These are phyloP conservation scores for Tetragnatha versicolor DNA, from an alignment of 1,140 invertebrate species.

Conservation along the genomic window DNA sequence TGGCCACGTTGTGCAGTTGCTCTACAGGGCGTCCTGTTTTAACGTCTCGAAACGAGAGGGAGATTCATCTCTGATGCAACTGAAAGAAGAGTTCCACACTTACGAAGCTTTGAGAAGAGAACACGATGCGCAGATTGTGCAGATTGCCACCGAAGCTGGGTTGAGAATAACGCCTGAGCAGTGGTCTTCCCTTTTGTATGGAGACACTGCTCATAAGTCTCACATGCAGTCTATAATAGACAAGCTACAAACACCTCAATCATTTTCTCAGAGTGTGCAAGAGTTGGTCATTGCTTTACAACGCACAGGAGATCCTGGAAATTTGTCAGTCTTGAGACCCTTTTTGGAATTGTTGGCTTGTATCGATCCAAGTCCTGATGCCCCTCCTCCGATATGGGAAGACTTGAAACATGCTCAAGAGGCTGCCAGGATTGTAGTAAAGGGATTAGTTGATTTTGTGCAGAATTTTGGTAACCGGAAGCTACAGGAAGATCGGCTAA, in stretches of 20 bases:
- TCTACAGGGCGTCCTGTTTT: slow-evolving; percentile 98
- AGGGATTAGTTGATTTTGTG: slow-evolving; percentile 84
- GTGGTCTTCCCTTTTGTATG: slow-evolving; percentile 96
- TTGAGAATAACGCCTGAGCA: slow-evolving; percentile 96
- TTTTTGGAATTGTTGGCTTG: slow-evolving; percentile 85
- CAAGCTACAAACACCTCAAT: slow-evolving; percentile 88
- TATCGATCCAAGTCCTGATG: slow-evolving; percentile 82
- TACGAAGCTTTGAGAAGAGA: slow-evolving; percentile 92
- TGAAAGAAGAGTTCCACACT: slow-evolving; percentile 96
- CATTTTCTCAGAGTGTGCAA: slow-evolving; percentile 84
- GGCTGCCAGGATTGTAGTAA: slow-evolving; percentile 81
- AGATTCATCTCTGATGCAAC: slow-evolving; percentile 97
- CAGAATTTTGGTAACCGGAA: slow-evolving; percentile 70
- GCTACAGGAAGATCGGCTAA: slow-evolving; percentile 65
- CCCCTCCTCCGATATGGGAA: slow-evolving; percentile 70
- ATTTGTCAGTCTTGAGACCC: slow-evolving; percentile 71
- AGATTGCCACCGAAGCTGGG: slow-evolving; percentile 97
- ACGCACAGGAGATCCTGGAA: slow-evolving; percentile 86
- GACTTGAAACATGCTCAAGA: slow-evolving; percentile 75
- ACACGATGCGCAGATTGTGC: slow-evolving; percentile 97
- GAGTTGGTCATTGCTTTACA: slow-evolving; percentile 92
- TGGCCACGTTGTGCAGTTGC: slow-evolving; percentile 96
- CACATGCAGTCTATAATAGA: slow-evolving; percentile 99
- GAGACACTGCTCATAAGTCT: slow-evolving; percentile 92
- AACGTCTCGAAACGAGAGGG: slow-evolving; percentile 97